phyloP scores from a whole-genome alignment of 1,140 invertebrate species.

The Bombus balteatus region DNA sequence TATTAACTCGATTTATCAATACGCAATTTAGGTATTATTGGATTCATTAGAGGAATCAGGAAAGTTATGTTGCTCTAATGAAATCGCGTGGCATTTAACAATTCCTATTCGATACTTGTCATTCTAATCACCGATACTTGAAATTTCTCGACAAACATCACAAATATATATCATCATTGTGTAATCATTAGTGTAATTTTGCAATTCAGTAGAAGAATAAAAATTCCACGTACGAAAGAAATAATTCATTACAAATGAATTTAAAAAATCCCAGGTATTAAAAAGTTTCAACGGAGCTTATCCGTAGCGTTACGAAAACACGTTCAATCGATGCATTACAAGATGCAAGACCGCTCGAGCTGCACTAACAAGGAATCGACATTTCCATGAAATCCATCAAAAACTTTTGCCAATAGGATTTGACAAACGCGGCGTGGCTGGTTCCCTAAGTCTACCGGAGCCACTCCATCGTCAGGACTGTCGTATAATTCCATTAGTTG shows the following conservation, averaged over 20 bases:
- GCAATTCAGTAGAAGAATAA: neutral
- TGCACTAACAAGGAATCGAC: conserved; percentile 32
- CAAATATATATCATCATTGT: neutral
- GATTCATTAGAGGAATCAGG: conserved; percentile 1
- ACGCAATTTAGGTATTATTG: conserved; percentile 35
- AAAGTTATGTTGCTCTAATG: conserved; percentile 12
- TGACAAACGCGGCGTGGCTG: conserved; percentile 34
- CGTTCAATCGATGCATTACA: conserved; percentile 24
- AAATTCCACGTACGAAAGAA: neutral
- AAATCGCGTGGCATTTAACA: conserved; percentile 7
- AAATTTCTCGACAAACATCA: neutral
- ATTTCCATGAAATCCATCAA: conserved; percentile 52
- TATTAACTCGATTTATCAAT: conserved; percentile 6
- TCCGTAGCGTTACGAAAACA: neutral
- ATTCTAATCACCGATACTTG: neutral
- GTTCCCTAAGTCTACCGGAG: conserved; percentile 53
- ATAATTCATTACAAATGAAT: neutral
- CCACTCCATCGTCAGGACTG: conserved; percentile 46
- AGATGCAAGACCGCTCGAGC: neutral
- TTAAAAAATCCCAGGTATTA: neutral
- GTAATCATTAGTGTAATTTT: neutral
- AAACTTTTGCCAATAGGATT: conserved; percentile 60
- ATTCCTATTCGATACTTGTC: neutral
- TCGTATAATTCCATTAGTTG: conserved; percentile 77
- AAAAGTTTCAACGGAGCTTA: conserved; percentile 3